Percentiles rank a stretch among this genome's conserved stretches.
phyloP scores from a whole-genome alignment of 92 coral and sea anemone species.

The Pocillopora meandrina region DNA sequence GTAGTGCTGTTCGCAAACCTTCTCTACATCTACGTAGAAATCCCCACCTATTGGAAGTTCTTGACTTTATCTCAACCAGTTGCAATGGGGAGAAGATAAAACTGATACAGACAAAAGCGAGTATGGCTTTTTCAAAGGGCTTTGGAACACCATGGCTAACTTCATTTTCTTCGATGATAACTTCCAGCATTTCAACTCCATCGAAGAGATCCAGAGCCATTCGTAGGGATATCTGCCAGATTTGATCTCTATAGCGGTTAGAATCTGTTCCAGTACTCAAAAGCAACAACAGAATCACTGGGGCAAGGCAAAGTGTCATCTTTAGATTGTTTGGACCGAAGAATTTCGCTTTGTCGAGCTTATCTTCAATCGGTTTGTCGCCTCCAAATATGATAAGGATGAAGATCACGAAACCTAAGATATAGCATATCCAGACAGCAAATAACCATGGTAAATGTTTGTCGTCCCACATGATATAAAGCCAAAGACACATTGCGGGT shows the following conservation, averaged over 20 bases:
- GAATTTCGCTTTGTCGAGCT: conserved; percentile 33
- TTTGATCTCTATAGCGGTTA: conserved; percentile 21
- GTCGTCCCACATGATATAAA: conserved; percentile 5
- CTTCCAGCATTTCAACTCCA: conserved; percentile 58
- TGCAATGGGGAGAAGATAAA: conserved; percentile 52
- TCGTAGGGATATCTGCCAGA: conserved; percentile 38
- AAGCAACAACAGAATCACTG: conserved; percentile 54
- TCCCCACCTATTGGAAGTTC: background rate
- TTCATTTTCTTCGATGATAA: conserved; percentile 41
- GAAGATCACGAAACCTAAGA: conserved; percentile 36
- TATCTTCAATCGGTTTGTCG: conserved; percentile 26
- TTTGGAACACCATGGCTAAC: conserved; percentile 10
- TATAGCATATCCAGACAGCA: conserved; percentile 43
- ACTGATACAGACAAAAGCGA: conserved; percentile 44
- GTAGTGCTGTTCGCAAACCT: background rate
- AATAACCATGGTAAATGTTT: conserved; percentile 39
- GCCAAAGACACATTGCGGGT: conserved; percentile 33
- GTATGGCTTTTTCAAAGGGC: conserved; percentile 29
- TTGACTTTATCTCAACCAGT: conserved; percentile 48
- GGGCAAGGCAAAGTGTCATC: conserved; percentile 64
- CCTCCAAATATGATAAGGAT: conserved; percentile 25
- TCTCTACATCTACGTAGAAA: background rate
- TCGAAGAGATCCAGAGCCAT: conserved; percentile 70
- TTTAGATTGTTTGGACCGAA: conserved; percentile 74
- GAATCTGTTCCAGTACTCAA: conserved; percentile 33